phyloP scores from a whole-genome alignment of 2,797 vertebrate species.

The Coccyzus lansbergi region DNA sequence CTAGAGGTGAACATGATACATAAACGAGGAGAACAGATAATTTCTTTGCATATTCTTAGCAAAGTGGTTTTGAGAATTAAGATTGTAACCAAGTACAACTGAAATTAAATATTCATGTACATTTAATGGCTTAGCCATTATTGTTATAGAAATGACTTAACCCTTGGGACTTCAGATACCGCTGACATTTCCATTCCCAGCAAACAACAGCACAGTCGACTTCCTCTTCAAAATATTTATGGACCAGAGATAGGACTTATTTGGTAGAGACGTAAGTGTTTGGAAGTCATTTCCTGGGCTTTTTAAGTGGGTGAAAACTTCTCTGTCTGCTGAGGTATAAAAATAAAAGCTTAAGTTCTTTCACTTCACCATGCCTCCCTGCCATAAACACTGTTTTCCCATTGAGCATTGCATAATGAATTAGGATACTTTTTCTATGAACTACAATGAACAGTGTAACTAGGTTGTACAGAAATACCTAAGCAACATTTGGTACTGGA shows the following conservation, averaged over 20 bases:
- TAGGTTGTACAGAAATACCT: not conserved
- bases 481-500: not conserved
- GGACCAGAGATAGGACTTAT: not conserved
- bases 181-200: not conserved
- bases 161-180: not conserved
- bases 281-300: not conserved
- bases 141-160: not conserved
- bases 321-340: not conserved
- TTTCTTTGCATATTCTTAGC: conserved; percentile 25
- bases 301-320: not conserved
- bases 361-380: rapidly evolving
- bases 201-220: not conserved
- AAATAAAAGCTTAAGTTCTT: not conserved
- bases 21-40: not conserved
- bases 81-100: not conserved
- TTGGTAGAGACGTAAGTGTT: not conserved
- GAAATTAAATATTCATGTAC: conserved; percentile 46
- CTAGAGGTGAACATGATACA: not conserved
- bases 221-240: not conserved
- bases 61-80: conserved; percentile 37
- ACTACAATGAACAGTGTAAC: not conserved
- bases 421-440: not conserved
- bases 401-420: not conserved
- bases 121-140: conserved; percentile 41
- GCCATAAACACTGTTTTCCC: not conserved